A percentile compares a stretch with the other conserved stretches of the same genome.
These are phyloP conservation scores for Emydocephalus ijimae DNA, from an alignment of 2,113 vertebrate genomes.

Conservation along the genomic window DNA sequence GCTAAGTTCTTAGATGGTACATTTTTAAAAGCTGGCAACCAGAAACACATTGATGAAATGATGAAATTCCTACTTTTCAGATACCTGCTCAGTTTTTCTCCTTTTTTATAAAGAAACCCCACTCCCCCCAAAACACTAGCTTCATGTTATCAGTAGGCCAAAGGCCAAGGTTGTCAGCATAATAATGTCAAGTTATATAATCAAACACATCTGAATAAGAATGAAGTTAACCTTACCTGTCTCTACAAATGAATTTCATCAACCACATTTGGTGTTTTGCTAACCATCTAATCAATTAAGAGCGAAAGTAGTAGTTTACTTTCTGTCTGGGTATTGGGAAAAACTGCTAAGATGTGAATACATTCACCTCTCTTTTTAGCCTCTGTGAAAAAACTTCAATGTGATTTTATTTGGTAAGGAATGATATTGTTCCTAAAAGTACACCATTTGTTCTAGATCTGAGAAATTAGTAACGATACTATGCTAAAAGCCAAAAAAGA, in stretches of 20 bases:
- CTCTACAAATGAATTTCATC: not conserved
- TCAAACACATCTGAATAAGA: not conserved
- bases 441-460: not conserved
- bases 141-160: not conserved
- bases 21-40: not conserved
- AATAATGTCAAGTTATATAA: not conserved
- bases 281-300: not conserved
- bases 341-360: not conserved
- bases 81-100: not conserved
- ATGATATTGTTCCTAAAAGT: not conserved
- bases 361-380: not conserved
- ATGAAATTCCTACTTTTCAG: not conserved
- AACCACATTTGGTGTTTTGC: not conserved
- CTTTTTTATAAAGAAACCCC: not conserved
- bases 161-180: not conserved
- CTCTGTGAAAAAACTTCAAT: not conserved
- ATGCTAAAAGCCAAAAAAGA: not conserved
- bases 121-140: not conserved
- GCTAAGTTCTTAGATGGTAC: not conserved
- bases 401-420: not conserved
- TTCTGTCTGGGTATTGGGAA: not conserved
- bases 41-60: not conserved
- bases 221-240: not conserved
- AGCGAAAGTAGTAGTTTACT: not conserved
- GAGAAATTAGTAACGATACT: not conserved